Evolutionary conservation across 2,888 invertebrate species (phyloP).

Genomic region (Trichopria drosophilae): DNA sequence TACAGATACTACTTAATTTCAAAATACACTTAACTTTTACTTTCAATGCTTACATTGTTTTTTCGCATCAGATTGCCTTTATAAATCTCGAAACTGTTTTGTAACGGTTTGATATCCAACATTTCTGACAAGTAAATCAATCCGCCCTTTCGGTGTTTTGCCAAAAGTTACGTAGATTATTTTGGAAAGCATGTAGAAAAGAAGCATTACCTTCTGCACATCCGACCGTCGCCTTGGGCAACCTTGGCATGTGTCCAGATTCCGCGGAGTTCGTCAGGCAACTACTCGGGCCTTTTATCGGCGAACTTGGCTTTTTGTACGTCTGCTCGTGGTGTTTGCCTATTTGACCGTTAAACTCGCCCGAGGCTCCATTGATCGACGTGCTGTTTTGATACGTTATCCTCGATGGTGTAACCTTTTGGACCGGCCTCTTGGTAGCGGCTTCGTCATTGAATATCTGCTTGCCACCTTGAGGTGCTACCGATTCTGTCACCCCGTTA

Average conservation of each 20-base stretch:
- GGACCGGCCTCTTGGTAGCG: constrained; percentile 69
- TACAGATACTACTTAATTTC: too few relatives aligned
- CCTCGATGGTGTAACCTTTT: constrained; percentile 79
- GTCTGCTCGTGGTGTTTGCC: constrained; percentile 54
- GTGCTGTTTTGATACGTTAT: constrained; percentile 59
- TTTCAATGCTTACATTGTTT: too few relatives aligned
- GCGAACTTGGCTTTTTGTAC: constrained; percentile 71
- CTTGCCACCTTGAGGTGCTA: constrained; percentile 40
- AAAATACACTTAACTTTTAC: too few relatives aligned
- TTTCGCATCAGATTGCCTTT: too few relatives aligned
- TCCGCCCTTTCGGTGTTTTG: too few relatives aligned
- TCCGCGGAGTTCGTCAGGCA: constrained; percentile 64
- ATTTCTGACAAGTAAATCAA: too few relatives aligned
- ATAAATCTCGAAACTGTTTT: too few relatives aligned
- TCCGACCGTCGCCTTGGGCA: constrained; percentile 64
- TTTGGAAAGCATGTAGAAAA: constrained; percentile 2
- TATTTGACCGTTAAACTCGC: constrained; percentile 51
- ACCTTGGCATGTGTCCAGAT: constrained; percentile 57
- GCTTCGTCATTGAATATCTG: constrained; percentile 58
- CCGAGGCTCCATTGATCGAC: constrained; percentile 52
- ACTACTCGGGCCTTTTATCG: constrained; percentile 66
- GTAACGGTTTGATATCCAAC: too few relatives aligned
- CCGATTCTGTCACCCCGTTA: constrained; percentile 38
- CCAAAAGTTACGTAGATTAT: too few relatives aligned
- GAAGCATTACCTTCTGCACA: constrained; percentile 62